Percentiles rank a stretch among this genome's conserved stretches.
phyloP scores from a whole-genome alignment of 2,888 invertebrate genomes.

The Noctuana brunneofusca region DNA sequence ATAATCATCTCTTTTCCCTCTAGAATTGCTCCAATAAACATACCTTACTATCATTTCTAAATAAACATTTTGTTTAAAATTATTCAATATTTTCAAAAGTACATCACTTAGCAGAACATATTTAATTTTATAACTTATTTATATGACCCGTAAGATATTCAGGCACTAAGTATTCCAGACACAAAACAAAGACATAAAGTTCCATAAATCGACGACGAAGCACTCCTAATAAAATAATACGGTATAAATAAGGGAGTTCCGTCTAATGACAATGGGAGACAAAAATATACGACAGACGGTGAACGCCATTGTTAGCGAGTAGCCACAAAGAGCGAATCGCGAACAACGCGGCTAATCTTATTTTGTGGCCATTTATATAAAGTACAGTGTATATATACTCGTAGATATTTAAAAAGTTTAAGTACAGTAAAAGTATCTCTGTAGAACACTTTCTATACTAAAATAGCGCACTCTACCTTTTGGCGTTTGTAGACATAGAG shows the following conservation, averaged over 20 bases:
- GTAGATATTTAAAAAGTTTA: no score
- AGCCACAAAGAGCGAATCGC: neutral
- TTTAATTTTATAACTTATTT: neutral
- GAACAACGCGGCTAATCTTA: constrained; percentile 19
- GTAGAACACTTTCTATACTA: no score
- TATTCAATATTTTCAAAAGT: neutral
- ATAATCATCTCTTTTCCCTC: no score
- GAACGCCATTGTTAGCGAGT: neutral
- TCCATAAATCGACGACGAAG: neutral
- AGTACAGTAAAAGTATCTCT: neutral
- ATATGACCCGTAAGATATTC: neutral
- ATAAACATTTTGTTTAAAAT: neutral
- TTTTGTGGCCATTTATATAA: constrained; percentile 25
- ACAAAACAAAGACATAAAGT: constrained; percentile 2
- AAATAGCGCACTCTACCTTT: neutral
- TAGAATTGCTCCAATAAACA: no score
- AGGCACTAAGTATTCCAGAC: neutral
- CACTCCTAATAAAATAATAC: neutral
- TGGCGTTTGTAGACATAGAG: no score
- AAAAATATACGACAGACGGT: constrained; percentile 4
- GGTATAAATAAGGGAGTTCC: neutral
- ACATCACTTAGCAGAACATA: neutral
- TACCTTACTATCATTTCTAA: no score
- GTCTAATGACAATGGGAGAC: neutral
- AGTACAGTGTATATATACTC: neutral